Base-by-base conservation (phyloP, 2,797 vertebrate genomes). In the Discoglossus pictus region DNA sequence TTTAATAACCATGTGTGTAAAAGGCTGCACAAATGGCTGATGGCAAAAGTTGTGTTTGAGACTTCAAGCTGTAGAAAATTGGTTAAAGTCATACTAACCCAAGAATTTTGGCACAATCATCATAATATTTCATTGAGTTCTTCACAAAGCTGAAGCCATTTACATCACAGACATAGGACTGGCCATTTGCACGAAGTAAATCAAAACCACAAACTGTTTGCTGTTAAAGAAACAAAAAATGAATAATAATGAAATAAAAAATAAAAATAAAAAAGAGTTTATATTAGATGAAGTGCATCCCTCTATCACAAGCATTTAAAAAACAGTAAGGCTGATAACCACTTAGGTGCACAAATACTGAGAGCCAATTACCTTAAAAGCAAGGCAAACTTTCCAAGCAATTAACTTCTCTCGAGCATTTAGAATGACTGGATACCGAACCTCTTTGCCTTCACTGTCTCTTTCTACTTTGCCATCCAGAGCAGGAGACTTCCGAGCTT, bases 121-220 rank as follows among this genome's bases (percentile, higher is more conserved):
- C 92, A 69, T 94, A 94, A 80, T 94, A 94, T 76, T 94, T 94
- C 93, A 94, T 94, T 58, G 93, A 94, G 78, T 94, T 94, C 83
- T 94, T 94, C 79, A 94, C 93, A 74, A 94, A 94, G 83, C 93
- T 94, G 83, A 94, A 94, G 67, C 93, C 93, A 62, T 94, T 94
- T 54, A 94, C 93, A 48, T 94, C 93, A 75, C 93, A 94, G 50
- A 94, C 93, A 51, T 94, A 94, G 7, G 92, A 94, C 61, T 94
- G 93, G 56, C 93, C 93, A 66, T 89, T 94, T 75, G 93, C 93
- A 72, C 92, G 91, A 16, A 94, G 83, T 43, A 94, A 83, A 82
- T 94, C 93, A 80, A 94, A 94, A 63, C 93, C 93, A 80, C 93
- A 94, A 72, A 94, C 93, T 2, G 92, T 94, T 93, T 94, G 93